Conservation (phyloP, 2,113 vertebrate genomes). For the Gadus macrocephalus region DNA sequence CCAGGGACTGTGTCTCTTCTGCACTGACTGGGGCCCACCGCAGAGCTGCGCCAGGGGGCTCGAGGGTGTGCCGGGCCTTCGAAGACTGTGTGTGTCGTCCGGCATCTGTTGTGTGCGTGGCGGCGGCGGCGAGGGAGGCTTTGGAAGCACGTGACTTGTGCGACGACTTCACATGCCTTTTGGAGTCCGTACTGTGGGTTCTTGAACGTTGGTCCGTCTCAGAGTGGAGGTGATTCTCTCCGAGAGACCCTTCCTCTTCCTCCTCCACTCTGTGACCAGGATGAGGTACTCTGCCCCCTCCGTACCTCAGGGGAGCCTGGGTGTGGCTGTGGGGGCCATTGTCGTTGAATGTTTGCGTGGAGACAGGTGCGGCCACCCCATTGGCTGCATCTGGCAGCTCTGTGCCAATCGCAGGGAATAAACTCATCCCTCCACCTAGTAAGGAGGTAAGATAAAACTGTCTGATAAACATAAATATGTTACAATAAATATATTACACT, state of each 20-base stretch:
- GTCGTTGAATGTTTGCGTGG: constrained; percentile 35
- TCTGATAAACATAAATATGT: not conserved
- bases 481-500: too few relatives aligned
- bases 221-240: constrained; percentile 36
- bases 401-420: constrained; percentile 69
- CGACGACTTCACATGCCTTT: constrained; percentile 12
- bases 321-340: constrained; percentile 40
- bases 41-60: constrained; percentile 28
- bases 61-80: constrained; percentile 17
- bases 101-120: constrained; percentile 32
- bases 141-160: constrained; percentile 22
- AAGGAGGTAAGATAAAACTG: constrained; percentile 5
- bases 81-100: constrained; percentile 30
- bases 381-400: constrained; percentile 70
- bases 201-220: constrained; percentile 28
- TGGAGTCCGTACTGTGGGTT: constrained; percentile 31
- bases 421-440: constrained; percentile 77
- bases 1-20: constrained; percentile 14
- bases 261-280: constrained; percentile 26
- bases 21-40: constrained; percentile 5
- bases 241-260: constrained; percentile 5
- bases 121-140: constrained; percentile 5
- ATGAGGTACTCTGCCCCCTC: constrained; percentile 38
- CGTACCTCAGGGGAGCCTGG: constrained; percentile 42
- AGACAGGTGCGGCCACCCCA: constrained; percentile 47